phyloP scores from a whole-genome alignment of 1,140 invertebrate genomes.

The Scaptomyza hsui region DNA sequence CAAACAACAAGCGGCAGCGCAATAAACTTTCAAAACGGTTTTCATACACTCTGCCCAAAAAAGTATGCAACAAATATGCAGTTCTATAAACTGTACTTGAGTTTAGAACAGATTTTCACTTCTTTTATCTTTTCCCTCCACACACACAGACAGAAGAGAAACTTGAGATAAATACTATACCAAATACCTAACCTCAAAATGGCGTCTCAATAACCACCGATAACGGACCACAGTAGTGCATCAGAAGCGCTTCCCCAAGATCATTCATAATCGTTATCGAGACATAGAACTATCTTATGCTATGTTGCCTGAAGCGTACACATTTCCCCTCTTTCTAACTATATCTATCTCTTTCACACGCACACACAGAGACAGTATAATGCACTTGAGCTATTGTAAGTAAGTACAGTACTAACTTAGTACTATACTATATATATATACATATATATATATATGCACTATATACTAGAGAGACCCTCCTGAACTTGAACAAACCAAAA shows the following conservation, averaged over 20 bases:
- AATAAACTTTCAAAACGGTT: constrained; percentile 49
- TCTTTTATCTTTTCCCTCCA: background rate
- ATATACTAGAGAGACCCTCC: constrained; percentile 48
- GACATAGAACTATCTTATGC: constrained; percentile 1
- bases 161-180: constrained; percentile 9
- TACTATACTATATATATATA: constrained; percentile 24
- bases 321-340: background rate
- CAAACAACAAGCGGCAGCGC: constrained; percentile 34
- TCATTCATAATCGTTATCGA: constrained; percentile 44
- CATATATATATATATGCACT: constrained; percentile 5
- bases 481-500: constrained; percentile 41
- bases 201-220: constrained; percentile 50
- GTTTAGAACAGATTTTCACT: no score
- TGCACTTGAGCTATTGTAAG: constrained; percentile 32
- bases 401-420: constrained; percentile 27
- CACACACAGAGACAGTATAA: background rate
- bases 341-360: background rate
- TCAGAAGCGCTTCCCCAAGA: constrained; percentile 31
- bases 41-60: constrained; percentile 6
- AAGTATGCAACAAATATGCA: no score
- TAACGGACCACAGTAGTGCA: constrained; percentile 56
- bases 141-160: background rate
- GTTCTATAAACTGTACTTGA: no score
- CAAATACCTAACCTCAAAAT: constrained; percentile 9
- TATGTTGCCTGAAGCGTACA: constrained; percentile 12